phyloP scores from a whole-genome alignment of 2,797 vertebrate species.

The Halcyon leucocephala region DNA sequence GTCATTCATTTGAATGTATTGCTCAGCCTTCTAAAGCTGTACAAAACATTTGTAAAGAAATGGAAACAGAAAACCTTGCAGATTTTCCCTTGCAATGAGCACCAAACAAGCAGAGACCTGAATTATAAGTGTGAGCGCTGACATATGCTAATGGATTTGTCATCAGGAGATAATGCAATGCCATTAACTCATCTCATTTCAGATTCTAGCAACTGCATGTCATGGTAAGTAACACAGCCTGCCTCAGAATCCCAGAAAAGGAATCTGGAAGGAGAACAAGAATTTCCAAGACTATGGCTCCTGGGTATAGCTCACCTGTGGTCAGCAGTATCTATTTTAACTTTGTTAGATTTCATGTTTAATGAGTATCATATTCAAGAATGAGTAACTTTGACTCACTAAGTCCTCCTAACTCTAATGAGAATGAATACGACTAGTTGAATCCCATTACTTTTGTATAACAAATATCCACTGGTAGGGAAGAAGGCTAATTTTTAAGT shows the following conservation, averaged over 20 bases:
- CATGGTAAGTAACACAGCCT: not conserved
- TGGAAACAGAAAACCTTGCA: slow-evolving; percentile 23
- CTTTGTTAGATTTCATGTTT: not conserved
- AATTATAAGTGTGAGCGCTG: slow-evolving; percentile 19
- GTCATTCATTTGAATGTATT: slow-evolving; percentile 11
- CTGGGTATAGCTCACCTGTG: not conserved
- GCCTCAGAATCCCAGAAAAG: slow-evolving; percentile 3
- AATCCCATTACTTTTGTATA: not conserved
- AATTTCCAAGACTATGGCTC: not conserved
- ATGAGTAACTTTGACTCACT: not conserved
- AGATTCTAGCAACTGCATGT: slow-evolving; percentile 31
- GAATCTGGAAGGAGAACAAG: not conserved
- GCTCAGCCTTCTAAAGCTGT: not conserved
- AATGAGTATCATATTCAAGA: not conserved
- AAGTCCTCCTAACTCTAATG: not conserved
- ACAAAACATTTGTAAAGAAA: slow-evolving; percentile 32
- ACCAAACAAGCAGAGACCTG: slow-evolving; percentile 39
- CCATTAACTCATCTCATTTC: slow-evolving; percentile 39
- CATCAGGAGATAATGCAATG: slow-evolving; percentile 43
- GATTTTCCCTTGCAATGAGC: slow-evolving; percentile 36
- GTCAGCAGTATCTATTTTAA: not conserved
- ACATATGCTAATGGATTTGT: slow-evolving; percentile 52
- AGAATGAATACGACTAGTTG: not conserved
- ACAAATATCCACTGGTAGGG: not conserved
- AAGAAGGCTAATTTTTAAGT: not conserved